Evolutionary conservation across 1,140 invertebrate species (phyloP), one percentile per base, ranked within the genome.

Genomic region (Episyrphus balteatus): DNA sequence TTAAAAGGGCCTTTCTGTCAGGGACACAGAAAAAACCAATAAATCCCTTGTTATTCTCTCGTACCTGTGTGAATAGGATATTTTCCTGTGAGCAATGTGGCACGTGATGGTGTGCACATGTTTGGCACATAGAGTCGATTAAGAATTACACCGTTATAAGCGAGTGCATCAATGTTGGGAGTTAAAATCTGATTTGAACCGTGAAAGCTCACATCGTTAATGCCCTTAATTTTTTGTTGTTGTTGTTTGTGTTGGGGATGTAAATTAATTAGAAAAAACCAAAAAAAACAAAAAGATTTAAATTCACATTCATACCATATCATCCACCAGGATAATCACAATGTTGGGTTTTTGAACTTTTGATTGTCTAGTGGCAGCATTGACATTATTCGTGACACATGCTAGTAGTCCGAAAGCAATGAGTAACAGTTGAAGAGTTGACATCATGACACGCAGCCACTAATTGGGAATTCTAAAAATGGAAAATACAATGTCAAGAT

Each of bases 191-290:
- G 83, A 54, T 86, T 75, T 0, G 85, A 88, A 1, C 89, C 90
- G 68, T 92, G 89, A 60, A 91, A 92, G 45, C 88, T 84, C 7
- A 92, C 85, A 72, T 93, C 88, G 68, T 90, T 88, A 77, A 83
- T 90, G 9, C 88, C 89, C 87, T 91, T 5, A n/a, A 15, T 26
- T 26, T 26, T 26, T 26, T 26, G 21, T 26, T 26, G 21, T 26
- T 26, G 21, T 26, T 26, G 21, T 26, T 26, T 26, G 3, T 26
- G 21, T 26, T 26, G 21, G 21, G 8, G 8, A 26, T 26, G 21
- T 8, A 26, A 26, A 26, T 26, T 26, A 26, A 26, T 26, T 26
- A 26, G 21, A 26, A 26, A 3, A 5, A 26, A n/a, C n/a, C 21
- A 5, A 26, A 26, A 26, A 8, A 8, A 26, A 26, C 3, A 26